Base-by-base conservation (phyloP, 2,888 invertebrate species). In the Tetragonisca angustula region DNA sequence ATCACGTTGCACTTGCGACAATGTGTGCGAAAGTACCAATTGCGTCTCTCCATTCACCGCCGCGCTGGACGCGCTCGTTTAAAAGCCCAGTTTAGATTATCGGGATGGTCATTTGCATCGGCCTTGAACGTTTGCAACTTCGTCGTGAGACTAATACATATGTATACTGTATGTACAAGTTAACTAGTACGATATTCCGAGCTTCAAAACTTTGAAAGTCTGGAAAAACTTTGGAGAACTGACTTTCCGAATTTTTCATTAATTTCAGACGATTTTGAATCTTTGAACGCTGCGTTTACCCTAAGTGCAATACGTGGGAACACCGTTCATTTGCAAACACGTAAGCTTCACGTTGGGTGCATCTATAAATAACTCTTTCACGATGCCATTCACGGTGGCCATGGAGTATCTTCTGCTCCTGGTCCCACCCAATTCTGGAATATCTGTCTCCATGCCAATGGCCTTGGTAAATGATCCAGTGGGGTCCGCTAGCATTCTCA, bases 391-490 rank as follows among this genome's bases (percentile, higher is more conserved):
- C 9, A 95, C 94, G 2, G 95, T 94, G 27, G 95, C 91, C 95
- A 95, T 95, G 2, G 95, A 94, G 89, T 94, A 95, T 84, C 95
- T 93, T 87, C 95, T 94, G 67, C 94, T 95, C 62, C 95, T 92
- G 4, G 94, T 90, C 72, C 93, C 95, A n/a, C 95, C 95, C 13
- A 95, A 90, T 19, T 90, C 93, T 15, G 94, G 89, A 62, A 95
- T 87, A 83, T 95, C 95, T 52, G 95, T 83, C n/a, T 92, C 93
- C 90, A 95, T 88, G 70, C 94, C 95, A 64, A 95, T 86, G 15
- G 95, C 94, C 90, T 94, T 95, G 15, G 95, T 95, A 87, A 95
- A 95, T n/a, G 91, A 92, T n/a, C 92, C 95, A 73, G 88, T 83
- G 0, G 95, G 94, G 87, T 95, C 95, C 21, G 95, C 95, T 77